Base-by-base conservation (phyloP, 2,113 vertebrate genomes). In the Butorides virescens region DNA sequence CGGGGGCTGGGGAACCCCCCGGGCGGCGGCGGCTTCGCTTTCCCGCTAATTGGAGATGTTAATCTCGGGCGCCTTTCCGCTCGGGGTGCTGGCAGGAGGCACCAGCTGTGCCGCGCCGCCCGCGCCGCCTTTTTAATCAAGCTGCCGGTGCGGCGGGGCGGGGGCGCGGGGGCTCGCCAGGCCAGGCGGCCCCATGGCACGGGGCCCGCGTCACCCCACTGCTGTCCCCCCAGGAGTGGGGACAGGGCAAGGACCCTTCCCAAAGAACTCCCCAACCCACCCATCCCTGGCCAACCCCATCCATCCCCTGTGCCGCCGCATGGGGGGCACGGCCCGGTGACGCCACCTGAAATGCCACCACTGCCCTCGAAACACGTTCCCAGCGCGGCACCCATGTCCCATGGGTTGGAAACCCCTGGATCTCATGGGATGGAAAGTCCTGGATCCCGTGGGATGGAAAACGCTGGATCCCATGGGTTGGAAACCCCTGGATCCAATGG, bases 11-110 rank as follows among this genome's bases (percentile, higher is more conserved):
- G 97, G 94, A 97, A 95, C 82, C 93, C 95, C 85, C 93, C 25
- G 67, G 91, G 97, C 90, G 77, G 96, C 76, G 68, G 95, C 12
- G 62, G 95, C 89, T 97, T 97, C 86, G 92, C 90, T 97, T 88
- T 97, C 84, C 95, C 86, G 75, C 71, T 98, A 98, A 98, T 97
- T 98, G 97, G 98, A 98, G 98, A 88, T 96, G 98, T 97, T 98
- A 97, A 98, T 98, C 96, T 97, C 94, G 75, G 50, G 94, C 65
- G 96, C 97, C 95, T 95, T 86, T 95, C 95, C 95, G 96, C 97
- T 97, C 78, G 7, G 96, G 97, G 98, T 52, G 97, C 96, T 97
- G 88, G 95, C 95, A 97, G 98, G 86, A 97, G 95, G 97, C 71
- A 92, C 97, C 98, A 98, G 98, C 98, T 98, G 98, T 95, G 97